Evolutionary conservation across 2,888 invertebrate species (phyloP).

Genomic region (Poecilobothrus nobilitatus): DNA sequence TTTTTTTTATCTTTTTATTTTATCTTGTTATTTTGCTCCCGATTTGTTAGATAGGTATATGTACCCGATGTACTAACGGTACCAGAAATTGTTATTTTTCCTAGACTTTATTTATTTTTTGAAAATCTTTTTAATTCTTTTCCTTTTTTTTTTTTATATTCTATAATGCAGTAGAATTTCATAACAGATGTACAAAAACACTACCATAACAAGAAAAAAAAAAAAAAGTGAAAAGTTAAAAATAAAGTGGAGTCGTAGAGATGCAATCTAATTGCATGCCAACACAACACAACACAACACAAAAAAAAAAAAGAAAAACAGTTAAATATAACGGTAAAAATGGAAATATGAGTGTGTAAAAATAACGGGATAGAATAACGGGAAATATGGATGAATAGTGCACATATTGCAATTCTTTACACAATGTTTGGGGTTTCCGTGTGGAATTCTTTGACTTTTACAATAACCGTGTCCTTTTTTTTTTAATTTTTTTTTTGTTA

Average conservation of each 20-base stretch:
- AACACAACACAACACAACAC: neutral
- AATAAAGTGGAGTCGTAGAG: neutral
- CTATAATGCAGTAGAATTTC: neutral
- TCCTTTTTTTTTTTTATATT: neutral
- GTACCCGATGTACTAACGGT: neutral
- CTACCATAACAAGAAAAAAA: neutral
- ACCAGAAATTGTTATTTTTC: neutral
- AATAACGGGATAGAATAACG: neutral
- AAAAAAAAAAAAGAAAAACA: too few species aligned
- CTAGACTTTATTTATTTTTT: neutral
- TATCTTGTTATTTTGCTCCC: neutral
- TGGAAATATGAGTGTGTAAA: neutral
- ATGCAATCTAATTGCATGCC: conserved; percentile 4
- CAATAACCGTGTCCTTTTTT: neutral
- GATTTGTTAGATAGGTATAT: neutral
- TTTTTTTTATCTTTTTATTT: neutral
- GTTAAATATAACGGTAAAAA: neutral
- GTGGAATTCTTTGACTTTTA: neutral
- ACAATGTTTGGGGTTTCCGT: conserved; percentile 6
- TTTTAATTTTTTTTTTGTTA: neutral
- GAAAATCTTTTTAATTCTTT: neutral
- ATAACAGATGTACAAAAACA: conserved; percentile 2
- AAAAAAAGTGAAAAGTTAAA: too few species aligned
- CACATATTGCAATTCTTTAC: conserved; percentile 3
- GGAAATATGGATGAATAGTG: neutral